Base-by-base conservation (phyloP, 2,888 invertebrate species). In the Caenorhabditis doughertyi region DNA sequence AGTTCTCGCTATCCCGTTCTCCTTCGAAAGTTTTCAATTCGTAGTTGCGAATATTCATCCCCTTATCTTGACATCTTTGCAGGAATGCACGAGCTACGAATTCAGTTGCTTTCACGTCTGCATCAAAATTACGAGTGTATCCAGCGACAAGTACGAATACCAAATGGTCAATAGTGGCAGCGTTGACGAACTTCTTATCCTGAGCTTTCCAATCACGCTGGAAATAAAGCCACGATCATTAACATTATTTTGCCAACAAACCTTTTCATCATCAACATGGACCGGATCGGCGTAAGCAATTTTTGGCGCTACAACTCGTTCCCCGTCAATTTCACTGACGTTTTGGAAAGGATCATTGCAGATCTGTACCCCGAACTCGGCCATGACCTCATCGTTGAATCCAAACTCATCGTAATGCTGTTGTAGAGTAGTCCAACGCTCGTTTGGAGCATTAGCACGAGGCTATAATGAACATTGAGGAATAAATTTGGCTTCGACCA, bases 291-390 rank as follows among this genome's bases (percentile, higher is more conserved):
- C 64, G 35, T 79, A 83, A 1, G 42, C 56, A 32, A 83, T 64
- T 2, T 25, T 60, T 18, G 83, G 83, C 0, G 65, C 68, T 1
- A 51, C 51, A 8, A 83, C 74, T 51, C 83, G 49, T 32, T 79
- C 83, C 16, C 74, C 79, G 7, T 67, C 55, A 16, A 79, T 71
- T 35, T 79, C 74, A 29, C 79, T 79, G 29, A 83, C 42, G 35
- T 80, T 76, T 39, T 58, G 18, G 44, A 80, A 74, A 23, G 83
- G 83, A 32, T 83, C 77, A n/a, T 83, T 83, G 47, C 83, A 83
- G 11, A 83, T 39, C 0, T 9, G 18, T 13, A 83, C 80, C 1
- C 83, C 83, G 55, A 83, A 83, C 0, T 35, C 56, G 16, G 39
- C 3, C 73, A 83, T 74, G 0, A 65, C 76, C 11, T 65, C 18